Evolutionary conservation across 2,797 vertebrate species (phyloP), one percentile per base, ranked within the genome.

Genomic region (Leucoraja ocellata): DNA sequence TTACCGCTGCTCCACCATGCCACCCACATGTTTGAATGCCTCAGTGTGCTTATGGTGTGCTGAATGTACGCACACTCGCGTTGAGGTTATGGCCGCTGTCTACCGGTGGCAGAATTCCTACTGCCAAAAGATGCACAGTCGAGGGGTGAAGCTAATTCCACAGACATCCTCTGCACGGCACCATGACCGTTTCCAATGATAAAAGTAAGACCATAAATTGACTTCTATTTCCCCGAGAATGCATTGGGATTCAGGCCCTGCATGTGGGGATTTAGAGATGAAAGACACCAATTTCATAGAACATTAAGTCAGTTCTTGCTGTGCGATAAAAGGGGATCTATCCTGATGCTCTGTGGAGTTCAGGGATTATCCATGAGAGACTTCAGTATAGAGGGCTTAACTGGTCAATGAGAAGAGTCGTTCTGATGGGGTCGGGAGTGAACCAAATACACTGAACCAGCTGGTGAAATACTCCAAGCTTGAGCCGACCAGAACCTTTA

Each of bases 271-370:
- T 91, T 91, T 73, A 46, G 5, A 91, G 23, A 91, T 46, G 90
- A 74, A 91, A 92, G 90, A 18, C 11, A 28, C 21, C 68, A 92
- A 58, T 92, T 92, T 92, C 68, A 92, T 73, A 74, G 71, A 54
- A 58, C 68, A 54, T 92, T 76, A 91, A 91, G 36, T 92, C 36
- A 76, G 68, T 92, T 74, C 68, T 92, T 76, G 68, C 71, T 58
- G 23, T 18, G 46, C 0, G 36, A 73, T 76, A 14, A n/a, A 54
- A 76, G 21, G 25, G 84, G 81, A 92, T 92, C 39, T 76, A n/a
- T 58, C 39, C 46, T 58, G 71, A 74, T 74, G 71, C 90, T 74
- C 39, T 76, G 36, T 28, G 39, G 90, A 76, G 76, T 74, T 74
- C 76, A 39, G 71, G 90, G 68, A 54, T 92, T 92, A 74, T 88